Evolutionary conservation across 2,888 invertebrate species (phyloP).

Genomic region (Parthenolecanium corni): DNA sequence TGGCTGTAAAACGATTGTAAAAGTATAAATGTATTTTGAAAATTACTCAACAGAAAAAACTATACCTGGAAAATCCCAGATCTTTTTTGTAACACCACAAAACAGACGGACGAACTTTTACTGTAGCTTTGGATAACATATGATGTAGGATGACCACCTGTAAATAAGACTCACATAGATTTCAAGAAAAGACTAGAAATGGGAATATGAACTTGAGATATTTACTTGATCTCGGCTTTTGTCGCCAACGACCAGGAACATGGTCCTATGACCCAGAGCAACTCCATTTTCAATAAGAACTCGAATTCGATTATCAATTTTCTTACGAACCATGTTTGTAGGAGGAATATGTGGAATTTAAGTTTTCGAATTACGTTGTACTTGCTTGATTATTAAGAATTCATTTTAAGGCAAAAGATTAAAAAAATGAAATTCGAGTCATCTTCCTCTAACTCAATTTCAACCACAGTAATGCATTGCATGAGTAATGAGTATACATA

Average conservation of each 20-base stretch:
- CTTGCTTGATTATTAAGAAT: no score
- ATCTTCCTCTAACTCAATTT: no score
- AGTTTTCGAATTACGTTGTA: no score
- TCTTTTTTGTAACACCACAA: slow-evolving; percentile 99
- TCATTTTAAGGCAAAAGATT: no score
- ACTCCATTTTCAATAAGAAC: slow-evolving; percentile 96
- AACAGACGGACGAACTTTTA: slow-evolving; percentile 85
- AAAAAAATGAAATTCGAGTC: no score
- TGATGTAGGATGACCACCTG: slow-evolving; percentile 94
- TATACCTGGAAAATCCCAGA: slow-evolving; percentile 72
- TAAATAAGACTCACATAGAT: slow-evolving; percentile 20
- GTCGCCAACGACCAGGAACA: slow-evolving; percentile 92
- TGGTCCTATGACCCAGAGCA: slow-evolving; percentile 72
- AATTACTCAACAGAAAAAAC: slow-evolving; percentile 27
- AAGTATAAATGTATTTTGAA: not conserved
- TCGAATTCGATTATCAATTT: slow-evolving; percentile 92
- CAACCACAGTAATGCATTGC: no score
- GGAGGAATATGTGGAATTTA: no score
- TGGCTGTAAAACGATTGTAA: slow-evolving; percentile 47
- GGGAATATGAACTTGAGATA: no score
- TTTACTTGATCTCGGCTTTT: slow-evolving; percentile 86
- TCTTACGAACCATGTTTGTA: slow-evolving; percentile 69
- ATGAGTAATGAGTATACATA: no score
- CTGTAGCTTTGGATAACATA: slow-evolving; percentile 87
- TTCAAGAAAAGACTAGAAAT: slow-evolving; percentile 30